phyloP scores from a whole-genome alignment of 2,888 invertebrate genomes.

The Drosophila fungiperda region DNA sequence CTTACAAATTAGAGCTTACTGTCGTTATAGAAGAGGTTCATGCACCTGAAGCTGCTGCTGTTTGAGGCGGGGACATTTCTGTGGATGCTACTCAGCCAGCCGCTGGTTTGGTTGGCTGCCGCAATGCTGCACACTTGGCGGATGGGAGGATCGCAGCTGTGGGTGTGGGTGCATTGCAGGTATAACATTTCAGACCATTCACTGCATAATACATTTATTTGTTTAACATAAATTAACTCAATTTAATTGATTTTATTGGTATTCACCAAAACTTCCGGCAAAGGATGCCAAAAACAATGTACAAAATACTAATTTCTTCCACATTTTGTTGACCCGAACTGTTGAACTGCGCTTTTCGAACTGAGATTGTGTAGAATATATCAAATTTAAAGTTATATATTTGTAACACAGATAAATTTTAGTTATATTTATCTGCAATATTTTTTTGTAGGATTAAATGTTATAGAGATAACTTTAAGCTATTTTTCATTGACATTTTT shows the following conservation, averaged over 20 bases:
- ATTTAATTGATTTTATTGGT: conserved; percentile 10
- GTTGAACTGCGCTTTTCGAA: background rate
- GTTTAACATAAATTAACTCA: background rate
- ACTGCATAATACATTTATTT: conserved; percentile 18
- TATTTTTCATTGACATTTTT: background rate
- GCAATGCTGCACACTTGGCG: conserved; percentile 31
- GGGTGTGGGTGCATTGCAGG: conserved; percentile 30
- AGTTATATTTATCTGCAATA: background rate
- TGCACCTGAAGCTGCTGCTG: background rate
- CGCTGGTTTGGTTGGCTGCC: conserved; percentile 46
- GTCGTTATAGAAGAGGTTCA: background rate
- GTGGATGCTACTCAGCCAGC: conserved; percentile 22
- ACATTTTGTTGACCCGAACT: conserved; percentile 46
- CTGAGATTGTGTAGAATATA: background rate
- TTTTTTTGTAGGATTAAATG: background rate
- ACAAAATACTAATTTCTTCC: conserved; percentile 45
- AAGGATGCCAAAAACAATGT: conserved; percentile 47
- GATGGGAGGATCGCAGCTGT: conserved; percentile 16
- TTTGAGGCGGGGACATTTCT: conserved; percentile 15
- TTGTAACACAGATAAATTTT: conserved; percentile 12
- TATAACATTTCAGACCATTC: conserved; percentile 47
- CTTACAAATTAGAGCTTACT: background rate
- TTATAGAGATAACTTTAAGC: conserved; percentile 10
- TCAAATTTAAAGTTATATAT: background rate
- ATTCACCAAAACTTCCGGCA: conserved; percentile 54